phyloP scores from a whole-genome alignment of 2,113 vertebrate genomes.

The Leuciscus idus region DNA sequence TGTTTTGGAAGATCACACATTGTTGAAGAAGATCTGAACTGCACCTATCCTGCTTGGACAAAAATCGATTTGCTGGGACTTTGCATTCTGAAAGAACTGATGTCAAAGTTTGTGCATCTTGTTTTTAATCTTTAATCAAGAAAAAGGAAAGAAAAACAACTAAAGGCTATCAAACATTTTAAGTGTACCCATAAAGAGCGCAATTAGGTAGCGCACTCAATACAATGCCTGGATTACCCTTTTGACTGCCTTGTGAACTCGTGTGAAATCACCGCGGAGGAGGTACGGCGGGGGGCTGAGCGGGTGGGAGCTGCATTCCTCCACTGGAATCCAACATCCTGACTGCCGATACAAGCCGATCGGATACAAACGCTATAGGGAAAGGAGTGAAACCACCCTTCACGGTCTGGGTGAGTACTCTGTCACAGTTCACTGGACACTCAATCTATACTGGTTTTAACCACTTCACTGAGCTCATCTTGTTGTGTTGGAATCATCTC shows the following conservation, averaged over 20 bases:
- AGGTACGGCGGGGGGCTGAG: constrained; percentile 17
- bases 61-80: not conserved
- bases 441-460: not conserved
- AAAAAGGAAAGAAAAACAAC: not conserved
- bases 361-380: constrained; percentile 64
- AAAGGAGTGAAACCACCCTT: constrained; percentile 68
- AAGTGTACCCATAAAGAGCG: not conserved
- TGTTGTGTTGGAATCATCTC: not conserved
- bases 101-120: constrained; percentile 6
- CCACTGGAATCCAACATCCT: constrained; percentile 56
- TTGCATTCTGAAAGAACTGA: constrained; percentile 3
- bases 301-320: constrained; percentile 63
- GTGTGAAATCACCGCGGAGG: constrained; percentile 60
- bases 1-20: constrained; percentile 9
- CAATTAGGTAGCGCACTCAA: constrained; percentile 19
- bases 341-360: constrained; percentile 51
- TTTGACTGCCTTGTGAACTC: constrained; percentile 41
- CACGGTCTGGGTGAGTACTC: constrained; percentile 73
- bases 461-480: constrained; percentile 2
- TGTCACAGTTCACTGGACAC: constrained; percentile 33
- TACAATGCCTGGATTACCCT: constrained; percentile 75
- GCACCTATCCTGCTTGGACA: not conserved
- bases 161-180: not conserved
- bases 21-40: not conserved
- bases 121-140: not conserved